A percentile compares a stretch with the other conserved stretches of the same genome.
Conservation (phyloP, 2,797 vertebrate species). For the Manis pentadactyla region DNA sequence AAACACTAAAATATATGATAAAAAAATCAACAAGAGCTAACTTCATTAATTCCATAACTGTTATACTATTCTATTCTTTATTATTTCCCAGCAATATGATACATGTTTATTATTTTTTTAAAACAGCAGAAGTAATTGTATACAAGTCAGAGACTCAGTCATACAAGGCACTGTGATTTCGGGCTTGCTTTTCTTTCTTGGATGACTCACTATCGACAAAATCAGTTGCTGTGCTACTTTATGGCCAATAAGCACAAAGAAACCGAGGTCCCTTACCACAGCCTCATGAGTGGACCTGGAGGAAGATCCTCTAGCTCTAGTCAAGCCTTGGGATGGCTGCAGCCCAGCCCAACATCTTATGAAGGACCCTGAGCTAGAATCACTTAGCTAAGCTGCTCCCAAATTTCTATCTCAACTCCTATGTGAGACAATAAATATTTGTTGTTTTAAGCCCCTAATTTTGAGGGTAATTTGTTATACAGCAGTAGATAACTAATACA, state of each 20-base stretch:
- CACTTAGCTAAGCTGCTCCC: background rate
- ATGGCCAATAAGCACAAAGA: background rate
- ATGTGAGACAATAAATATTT: background rate
- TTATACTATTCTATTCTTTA: background rate
- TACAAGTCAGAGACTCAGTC: background rate
- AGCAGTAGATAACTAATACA: background rate
- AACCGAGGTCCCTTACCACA: background rate
- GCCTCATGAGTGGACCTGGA: background rate
- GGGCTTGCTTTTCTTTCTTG: background rate
- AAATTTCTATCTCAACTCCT: constrained; percentile 10
- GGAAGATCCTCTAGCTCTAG: background rate
- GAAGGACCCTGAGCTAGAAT: background rate
- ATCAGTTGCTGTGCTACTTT: background rate
- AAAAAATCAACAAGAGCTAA: background rate
- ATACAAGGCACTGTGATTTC: background rate
- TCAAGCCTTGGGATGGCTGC: background rate
- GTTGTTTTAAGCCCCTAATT: background rate
- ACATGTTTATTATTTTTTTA: background rate
- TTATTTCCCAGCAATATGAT: constrained; percentile 1
- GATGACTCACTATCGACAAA: background rate
- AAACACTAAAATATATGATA: background rate
- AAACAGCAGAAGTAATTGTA: background rate
- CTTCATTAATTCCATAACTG: constrained; percentile 1
- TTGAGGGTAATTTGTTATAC: background rate
- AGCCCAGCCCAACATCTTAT: background rate